Base-by-base conservation (phyloP, 2,113 vertebrate species). In the Malurus melanocephalus region DNA sequence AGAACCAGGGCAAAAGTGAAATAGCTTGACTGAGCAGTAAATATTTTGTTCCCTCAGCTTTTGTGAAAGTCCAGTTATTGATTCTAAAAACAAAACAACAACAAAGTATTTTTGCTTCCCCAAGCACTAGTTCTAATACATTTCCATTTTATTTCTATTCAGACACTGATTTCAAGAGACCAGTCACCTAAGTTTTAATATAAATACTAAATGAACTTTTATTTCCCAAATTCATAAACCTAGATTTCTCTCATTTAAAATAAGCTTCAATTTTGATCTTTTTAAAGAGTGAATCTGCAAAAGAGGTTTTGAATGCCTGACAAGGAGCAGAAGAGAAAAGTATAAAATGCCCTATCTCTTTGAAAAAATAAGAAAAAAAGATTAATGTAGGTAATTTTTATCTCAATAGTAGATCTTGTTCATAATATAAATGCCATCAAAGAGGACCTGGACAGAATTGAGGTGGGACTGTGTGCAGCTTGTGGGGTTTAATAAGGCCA, bases 401-500 rank as follows among this genome's bases (percentile, higher is more conserved):
- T 51, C 3, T 4, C 16, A 52, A 4, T 42, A 52, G 13, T 28
- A 48, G 13, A 40, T 3, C 0, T 76, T 4, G 33, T 52, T 35
- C 1, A 52, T 72, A 33, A 40, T 35, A 72, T n/a, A 74, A 55
- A 71, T 64, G 6, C 8, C 21, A 56, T 56, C 0, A 1, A 72
- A 23, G 20, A 9, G 13, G 8, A 68, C 7, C 28, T 35, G 32
- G 17, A 62, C 15, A 32, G 14, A 26, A 8, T 62, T 3, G 8
- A 45, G 2, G 1, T 33, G 7, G 11, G 11, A 5, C 11, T 2
- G 0, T 55, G 19, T 1, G 6, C 71, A 24, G 11, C 4, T 42
- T 13, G 30, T 24, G 19, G 21, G 11, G 16, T 52, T 80, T 30
- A 43, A 9, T 12, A 40, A 43, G 9, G 17, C 8, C 22, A 81